These are phyloP conservation scores for Pyrgus malvae DNA, from an alignment of 2,888 invertebrate species.

Conservation along the genomic window DNA sequence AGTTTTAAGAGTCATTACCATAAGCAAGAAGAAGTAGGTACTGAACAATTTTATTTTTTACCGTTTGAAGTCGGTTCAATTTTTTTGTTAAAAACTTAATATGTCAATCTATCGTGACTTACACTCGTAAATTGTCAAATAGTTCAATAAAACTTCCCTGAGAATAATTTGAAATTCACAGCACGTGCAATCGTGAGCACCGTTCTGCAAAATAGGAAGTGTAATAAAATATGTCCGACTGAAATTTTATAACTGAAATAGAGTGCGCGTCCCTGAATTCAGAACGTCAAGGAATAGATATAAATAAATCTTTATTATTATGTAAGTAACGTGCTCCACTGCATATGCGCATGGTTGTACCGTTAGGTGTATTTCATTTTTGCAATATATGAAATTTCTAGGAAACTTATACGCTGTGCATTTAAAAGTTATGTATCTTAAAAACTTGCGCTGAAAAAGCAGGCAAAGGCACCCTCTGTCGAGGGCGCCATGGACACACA, in stretches of 20 bases:
- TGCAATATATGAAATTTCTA: conserved; percentile 1
- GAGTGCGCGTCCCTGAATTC: conserved; percentile 38
- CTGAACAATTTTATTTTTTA: too few relatives aligned
- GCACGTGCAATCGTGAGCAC: conserved; percentile 64
- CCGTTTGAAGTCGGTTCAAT: too few relatives aligned
- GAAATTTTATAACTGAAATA: conserved; percentile 41
- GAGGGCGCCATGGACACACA: too few relatives aligned
- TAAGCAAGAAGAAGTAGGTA: too few relatives aligned
- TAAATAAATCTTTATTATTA: conserved; percentile 27
- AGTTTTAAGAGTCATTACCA: too few relatives aligned
- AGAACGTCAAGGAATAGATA: conserved; percentile 27
- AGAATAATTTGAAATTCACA: conserved; percentile 64
- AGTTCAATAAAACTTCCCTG: conserved; percentile 24
- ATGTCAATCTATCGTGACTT: conserved; percentile 25
- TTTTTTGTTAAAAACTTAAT: too few relatives aligned
- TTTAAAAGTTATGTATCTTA: too few relatives aligned
- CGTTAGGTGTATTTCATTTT: conserved; percentile 10
- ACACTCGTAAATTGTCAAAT: conserved; percentile 28
- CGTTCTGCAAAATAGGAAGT: conserved; percentile 54
- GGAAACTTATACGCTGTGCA: too few relatives aligned
- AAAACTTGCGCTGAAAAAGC: too few relatives aligned
- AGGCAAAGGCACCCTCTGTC: too few relatives aligned
- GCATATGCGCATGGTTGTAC: conserved; percentile 11
- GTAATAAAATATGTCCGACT: conserved; percentile 40
- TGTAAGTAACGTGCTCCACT: conserved; percentile 16